Conservation (phyloP, 2,888 invertebrate genomes). For the Hyposoter dolosus region DNA sequence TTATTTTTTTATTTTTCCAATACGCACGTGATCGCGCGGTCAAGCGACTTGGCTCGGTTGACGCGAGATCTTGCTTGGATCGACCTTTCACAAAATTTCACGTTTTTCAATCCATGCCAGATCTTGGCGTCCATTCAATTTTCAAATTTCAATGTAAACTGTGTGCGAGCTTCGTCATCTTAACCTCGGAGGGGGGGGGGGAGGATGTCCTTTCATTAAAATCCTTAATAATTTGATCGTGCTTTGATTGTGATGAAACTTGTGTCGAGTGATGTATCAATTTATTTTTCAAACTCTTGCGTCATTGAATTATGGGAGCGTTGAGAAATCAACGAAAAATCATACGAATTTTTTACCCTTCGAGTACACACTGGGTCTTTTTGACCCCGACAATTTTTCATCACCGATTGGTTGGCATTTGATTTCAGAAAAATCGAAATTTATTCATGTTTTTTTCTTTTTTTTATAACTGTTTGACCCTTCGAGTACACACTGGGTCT, state of each 20-base stretch:
- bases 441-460: not conserved
- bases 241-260: slow-evolving; percentile 50
- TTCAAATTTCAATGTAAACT: slow-evolving; percentile 10
- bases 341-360: not conserved
- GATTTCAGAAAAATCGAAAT: not conserved
- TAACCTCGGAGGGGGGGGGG: slow-evolving; percentile 3
- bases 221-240: slow-evolving; percentile 30
- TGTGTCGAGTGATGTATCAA: slow-evolving; percentile 50
- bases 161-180: slow-evolving; percentile 11
- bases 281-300: not conserved
- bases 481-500: too few species aligned
- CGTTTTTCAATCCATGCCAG: slow-evolving; percentile 66
- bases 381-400: too few species aligned
- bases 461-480: not conserved
- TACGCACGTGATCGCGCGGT: slow-evolving; percentile 61
- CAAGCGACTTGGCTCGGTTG: slow-evolving; percentile 79
- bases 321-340: slow-evolving; percentile 5
- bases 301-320: not conserved
- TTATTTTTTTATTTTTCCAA: not conserved
- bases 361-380: too few species aligned
- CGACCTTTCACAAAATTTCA: slow-evolving; percentile 78
- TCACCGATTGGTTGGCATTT: too few species aligned
- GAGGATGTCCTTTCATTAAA: slow-evolving; percentile 9
- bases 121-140: not conserved
- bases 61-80: slow-evolving; percentile 73